Percentiles rank a stretch among this genome's conserved stretches.
phyloP scores from a whole-genome alignment of 2,797 vertebrate species.

The Coccyzus lansbergi region DNA sequence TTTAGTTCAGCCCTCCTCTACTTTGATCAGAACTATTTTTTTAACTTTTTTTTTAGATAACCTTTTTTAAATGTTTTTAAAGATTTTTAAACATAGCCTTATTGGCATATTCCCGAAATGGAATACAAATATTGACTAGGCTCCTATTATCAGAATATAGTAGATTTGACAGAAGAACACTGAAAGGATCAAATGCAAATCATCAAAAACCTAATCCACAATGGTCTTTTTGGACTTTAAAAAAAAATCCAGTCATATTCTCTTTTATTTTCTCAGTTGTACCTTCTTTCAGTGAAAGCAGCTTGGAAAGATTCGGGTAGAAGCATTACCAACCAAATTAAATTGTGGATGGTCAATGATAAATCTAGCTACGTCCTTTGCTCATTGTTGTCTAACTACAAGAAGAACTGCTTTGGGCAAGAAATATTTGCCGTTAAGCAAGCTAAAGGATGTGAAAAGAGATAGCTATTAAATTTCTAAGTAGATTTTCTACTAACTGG shows the following conservation, averaged over 20 bases:
- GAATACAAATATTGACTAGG: neutral
- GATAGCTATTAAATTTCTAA: constrained; percentile 18
- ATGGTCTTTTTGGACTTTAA: neutral
- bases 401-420: neutral
- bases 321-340: neutral
- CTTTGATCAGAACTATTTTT: neutral
- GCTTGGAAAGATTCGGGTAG: neutral
- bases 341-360: neutral
- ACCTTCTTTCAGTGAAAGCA: neutral
- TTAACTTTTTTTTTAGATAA: no score
- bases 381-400: neutral
- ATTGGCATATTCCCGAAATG: neutral
- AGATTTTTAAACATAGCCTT: neutral
- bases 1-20: neutral
- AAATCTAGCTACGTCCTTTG: neutral
- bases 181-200: neutral
- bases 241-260: neutral
- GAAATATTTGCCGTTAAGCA: neutral
- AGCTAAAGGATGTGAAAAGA: neutral
- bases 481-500: neutral
- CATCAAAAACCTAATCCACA: neutral
- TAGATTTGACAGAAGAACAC: neutral
- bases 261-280: neutral
- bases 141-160: neutral
- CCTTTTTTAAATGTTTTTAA: no score